Percentiles rank a stretch among this genome's conserved stretches.
Conservation (phyloP, 2,888 invertebrate species). For the Lasioglossum morio region DNA sequence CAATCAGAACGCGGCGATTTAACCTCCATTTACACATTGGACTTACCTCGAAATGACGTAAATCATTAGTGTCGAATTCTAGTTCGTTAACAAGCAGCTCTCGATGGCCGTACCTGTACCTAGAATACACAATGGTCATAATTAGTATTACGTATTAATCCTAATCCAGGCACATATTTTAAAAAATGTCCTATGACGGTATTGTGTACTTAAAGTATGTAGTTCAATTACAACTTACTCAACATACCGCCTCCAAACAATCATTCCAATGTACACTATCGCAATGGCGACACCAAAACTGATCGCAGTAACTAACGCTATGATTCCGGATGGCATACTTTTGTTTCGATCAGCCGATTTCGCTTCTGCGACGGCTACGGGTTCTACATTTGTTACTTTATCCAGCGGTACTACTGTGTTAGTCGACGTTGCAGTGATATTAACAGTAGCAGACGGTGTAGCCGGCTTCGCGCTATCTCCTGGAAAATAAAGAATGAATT, state of each 20-base stretch:
- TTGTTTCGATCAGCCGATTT: slow-evolving; percentile 35
- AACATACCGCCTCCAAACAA: slow-evolving; percentile 84
- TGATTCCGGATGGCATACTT: slow-evolving; percentile 74
- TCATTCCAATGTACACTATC: slow-evolving; percentile 82
- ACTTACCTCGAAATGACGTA: slow-evolving; percentile 85
- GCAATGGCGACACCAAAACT: slow-evolving; percentile 81
- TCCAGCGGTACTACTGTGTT: slow-evolving; percentile 21
- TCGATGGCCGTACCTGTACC: slow-evolving; percentile 83
- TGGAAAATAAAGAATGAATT: not conserved
- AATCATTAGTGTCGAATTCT: slow-evolving; percentile 83
- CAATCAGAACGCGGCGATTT: slow-evolving; percentile 39
- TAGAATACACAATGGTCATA: slow-evolving; percentile 39
- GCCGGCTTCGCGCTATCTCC: not conserved
- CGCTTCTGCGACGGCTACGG: not conserved
- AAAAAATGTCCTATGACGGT: not conserved
- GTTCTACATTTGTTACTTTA: not conserved
- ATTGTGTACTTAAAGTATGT: not conserved
- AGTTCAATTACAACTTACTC: slow-evolving; percentile 81
- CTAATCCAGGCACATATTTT: too few species aligned
- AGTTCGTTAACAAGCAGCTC: slow-evolving; percentile 85
- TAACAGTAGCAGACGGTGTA: not conserved
- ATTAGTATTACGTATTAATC: too few species aligned
- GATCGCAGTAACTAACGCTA: slow-evolving; percentile 76
- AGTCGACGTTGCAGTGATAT: slow-evolving; percentile 16
- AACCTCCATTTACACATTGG: slow-evolving; percentile 21